phyloP scores from a whole-genome alignment of 2,888 invertebrate species.

The Syritta pipiens region DNA sequence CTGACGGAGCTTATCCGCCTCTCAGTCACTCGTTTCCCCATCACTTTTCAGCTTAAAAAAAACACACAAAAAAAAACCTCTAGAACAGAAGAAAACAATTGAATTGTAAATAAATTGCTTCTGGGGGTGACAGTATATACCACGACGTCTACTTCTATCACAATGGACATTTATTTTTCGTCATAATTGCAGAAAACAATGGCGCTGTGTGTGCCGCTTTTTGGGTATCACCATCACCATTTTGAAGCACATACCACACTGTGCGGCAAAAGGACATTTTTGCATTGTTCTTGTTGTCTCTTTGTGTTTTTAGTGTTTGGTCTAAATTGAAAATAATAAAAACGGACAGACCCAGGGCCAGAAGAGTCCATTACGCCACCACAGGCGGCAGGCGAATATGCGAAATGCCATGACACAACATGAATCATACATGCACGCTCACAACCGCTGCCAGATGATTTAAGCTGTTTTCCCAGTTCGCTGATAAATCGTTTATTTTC shows the following conservation, averaged over 20 bases:
- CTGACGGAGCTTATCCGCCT: too few relatives aligned
- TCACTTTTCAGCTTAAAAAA: too few relatives aligned
- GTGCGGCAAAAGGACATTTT: conserved; percentile 19
- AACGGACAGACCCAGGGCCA: conserved; percentile 23
- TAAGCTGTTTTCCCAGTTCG: conserved; percentile 25
- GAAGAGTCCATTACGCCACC: conserved; percentile 23
- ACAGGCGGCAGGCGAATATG: conserved; percentile 18
- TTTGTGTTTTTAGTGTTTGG: not conserved
- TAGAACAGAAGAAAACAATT: not conserved
- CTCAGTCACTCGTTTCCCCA: too few relatives aligned
- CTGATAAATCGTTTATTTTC: conserved; percentile 46
- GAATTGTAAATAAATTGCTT: not conserved
- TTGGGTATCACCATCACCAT: too few relatives aligned
- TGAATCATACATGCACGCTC: conserved; percentile 30
- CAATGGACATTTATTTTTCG: not conserved
- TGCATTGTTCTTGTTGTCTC: not conserved
- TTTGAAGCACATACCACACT: not conserved
- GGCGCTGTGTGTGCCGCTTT: too few relatives aligned
- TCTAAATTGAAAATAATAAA: conserved; percentile 38
- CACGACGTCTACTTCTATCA: not conserved
- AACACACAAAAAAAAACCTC: too few relatives aligned
- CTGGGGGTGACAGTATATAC: not conserved
- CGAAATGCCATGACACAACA: conserved; percentile 7
- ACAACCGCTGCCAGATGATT: conserved; percentile 35
- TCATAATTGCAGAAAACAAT: conserved; percentile 13